These are phyloP conservation scores for Cuniculus paca DNA, from an alignment of 2,797 vertebrate species.

Conservation along the genomic window DNA sequence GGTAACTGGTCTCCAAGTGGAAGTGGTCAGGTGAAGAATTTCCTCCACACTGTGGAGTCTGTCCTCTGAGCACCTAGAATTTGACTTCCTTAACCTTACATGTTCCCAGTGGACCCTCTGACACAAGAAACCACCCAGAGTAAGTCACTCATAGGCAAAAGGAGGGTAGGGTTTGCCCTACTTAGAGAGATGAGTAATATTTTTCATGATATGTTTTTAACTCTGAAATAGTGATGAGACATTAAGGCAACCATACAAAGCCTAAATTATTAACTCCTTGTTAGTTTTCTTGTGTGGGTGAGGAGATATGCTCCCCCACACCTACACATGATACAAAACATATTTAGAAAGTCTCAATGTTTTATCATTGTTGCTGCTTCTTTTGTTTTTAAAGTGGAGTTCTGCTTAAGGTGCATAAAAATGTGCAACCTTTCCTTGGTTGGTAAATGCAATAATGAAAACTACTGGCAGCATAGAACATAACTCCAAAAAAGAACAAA, in stretches of 20 bases:
- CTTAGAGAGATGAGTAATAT: background rate
- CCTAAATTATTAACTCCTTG: background rate
- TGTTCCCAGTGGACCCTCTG: background rate
- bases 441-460: constrained; percentile 57
- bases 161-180: background rate
- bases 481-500: background rate
- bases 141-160: background rate
- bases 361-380: constrained; percentile 1
- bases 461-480: background rate
- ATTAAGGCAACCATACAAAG: background rate
- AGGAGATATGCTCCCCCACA: background rate
- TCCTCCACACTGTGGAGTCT: background rate
- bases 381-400: constrained; percentile 1
- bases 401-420: background rate
- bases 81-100: background rate
- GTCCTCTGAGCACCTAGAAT: background rate
- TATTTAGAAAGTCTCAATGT: constrained; percentile 53
- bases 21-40: background rate
- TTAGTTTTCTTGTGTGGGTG: background rate
- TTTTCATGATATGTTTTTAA: background rate
- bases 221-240: background rate
- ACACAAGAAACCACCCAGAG: background rate
- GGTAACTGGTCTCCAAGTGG: background rate
- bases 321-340: background rate
- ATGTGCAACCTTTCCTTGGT: constrained; percentile 14